Percentiles rank a stretch among this genome's conserved stretches.
These are phyloP conservation scores for Apamea epomidion DNA, from an alignment of 2,888 invertebrate species.

Conservation along the genomic window DNA sequence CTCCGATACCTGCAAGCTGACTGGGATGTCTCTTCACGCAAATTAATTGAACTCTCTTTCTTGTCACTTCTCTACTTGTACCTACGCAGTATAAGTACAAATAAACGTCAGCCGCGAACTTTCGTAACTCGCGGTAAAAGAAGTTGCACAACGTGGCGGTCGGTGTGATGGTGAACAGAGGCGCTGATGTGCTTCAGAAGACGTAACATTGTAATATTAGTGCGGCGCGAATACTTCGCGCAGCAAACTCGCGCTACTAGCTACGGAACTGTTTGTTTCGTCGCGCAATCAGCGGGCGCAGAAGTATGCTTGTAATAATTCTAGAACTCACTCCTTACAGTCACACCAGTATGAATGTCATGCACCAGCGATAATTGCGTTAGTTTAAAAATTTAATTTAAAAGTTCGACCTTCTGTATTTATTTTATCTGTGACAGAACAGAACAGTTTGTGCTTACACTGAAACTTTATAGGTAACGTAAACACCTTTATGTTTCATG, in stretches of 20 bases:
- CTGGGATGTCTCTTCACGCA: not conserved
- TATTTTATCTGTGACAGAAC: not conserved
- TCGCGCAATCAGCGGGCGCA: not conserved
- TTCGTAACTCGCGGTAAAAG: not conserved
- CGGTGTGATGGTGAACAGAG: not conserved
- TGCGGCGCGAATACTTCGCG: not conserved
- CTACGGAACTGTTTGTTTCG: not conserved
- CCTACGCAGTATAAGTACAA: not conserved
- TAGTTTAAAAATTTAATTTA: not conserved
- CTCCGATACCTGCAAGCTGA: too few relatives aligned
- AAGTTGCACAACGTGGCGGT: not conserved
- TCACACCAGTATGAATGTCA: not conserved
- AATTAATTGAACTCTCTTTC: not conserved
- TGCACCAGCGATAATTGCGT: not conserved
- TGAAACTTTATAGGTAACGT: constrained; percentile 17
- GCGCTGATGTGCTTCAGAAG: not conserved
- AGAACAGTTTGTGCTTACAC: constrained; percentile 9
- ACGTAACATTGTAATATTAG: not conserved
- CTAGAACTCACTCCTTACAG: not conserved
- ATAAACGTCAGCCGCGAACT: constrained; percentile 4
- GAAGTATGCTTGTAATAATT: not conserved
- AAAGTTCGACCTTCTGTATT: constrained; percentile 5
- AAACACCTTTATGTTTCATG: constrained; percentile 33
- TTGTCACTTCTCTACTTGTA: not conserved
- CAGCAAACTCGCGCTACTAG: not conserved